Evolutionary conservation across 2,113 vertebrate genomes (phyloP).

Genomic region (Phalacrocorax carbo): DNA sequence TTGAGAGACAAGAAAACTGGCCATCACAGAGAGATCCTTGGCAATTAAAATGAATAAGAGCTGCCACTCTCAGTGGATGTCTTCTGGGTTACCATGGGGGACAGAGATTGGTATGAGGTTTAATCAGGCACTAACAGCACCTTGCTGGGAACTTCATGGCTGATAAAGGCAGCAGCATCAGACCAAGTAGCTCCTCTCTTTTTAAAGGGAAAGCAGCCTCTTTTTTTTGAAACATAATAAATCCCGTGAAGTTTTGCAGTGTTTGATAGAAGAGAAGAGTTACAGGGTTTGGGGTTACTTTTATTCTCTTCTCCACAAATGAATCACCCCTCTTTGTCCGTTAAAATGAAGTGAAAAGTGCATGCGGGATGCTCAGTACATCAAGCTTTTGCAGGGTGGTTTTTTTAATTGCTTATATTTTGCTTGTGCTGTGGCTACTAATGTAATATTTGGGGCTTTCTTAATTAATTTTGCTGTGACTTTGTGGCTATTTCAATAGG

Average conservation of each 20-base stretch:
- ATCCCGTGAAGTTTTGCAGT: conserved; percentile 53
- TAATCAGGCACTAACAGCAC: conserved; percentile 81
- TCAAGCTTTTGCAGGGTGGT: not conserved
- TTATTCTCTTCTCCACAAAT: conserved; percentile 30
- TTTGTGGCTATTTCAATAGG: conserved; percentile 47
- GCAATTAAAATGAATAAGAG: conserved; percentile 77
- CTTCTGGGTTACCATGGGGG: conserved; percentile 77
- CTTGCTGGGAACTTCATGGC: conserved; percentile 80
- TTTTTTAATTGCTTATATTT: conserved; percentile 60
- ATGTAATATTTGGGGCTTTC: conserved; percentile 14
- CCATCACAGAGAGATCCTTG: conserved; percentile 71
- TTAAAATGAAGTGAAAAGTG: not conserved
- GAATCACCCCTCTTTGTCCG: not conserved
- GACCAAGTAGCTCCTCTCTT: conserved; percentile 70
- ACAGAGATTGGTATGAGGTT: conserved; percentile 76
- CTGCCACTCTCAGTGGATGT: conserved; percentile 73
- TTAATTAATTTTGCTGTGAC: conserved; percentile 41
- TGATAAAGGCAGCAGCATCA: conserved; percentile 73
- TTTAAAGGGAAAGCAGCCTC: conserved; percentile 76
- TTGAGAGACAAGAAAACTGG: conserved; percentile 73
- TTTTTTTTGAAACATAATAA: conserved; percentile 55
- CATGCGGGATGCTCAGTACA: not conserved
- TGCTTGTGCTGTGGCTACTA: conserved; percentile 17
- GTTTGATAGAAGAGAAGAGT: conserved; percentile 48
- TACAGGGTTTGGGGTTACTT: conserved; percentile 26